These are phyloP conservation scores for Drosophila aldrichi DNA, from an alignment of 2,888 invertebrate species.

Conservation along the genomic window DNA sequence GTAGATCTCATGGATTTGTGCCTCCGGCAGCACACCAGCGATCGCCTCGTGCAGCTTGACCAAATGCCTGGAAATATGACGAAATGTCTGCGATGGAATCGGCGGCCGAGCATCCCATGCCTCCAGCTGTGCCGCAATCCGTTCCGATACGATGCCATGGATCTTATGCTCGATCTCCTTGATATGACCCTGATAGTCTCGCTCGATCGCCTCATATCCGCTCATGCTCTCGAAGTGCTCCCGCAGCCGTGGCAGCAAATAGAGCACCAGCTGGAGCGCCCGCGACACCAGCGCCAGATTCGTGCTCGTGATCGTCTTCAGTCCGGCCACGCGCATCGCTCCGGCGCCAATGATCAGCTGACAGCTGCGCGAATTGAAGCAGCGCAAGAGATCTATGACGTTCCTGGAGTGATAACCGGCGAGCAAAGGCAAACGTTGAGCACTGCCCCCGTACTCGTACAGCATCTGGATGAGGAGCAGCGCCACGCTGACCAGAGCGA, in stretches of 20 bases:
- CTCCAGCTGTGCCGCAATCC: conserved; percentile 92
- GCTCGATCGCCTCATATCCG: conserved; percentile 90
- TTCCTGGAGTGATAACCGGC: conserved; percentile 93
- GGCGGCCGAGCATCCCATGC: conserved; percentile 98
- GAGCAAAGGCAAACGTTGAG: conserved; percentile 91
- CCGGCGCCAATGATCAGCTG: conserved; percentile 98
- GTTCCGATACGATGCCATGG: conserved; percentile 94
- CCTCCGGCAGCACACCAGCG: conserved; percentile 92
- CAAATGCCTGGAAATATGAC: conserved; percentile 94
- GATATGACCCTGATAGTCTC: conserved; percentile 94
- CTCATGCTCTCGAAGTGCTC: conserved; percentile 88
- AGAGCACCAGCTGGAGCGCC: conserved; percentile 92
- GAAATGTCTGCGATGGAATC: conserved; percentile 95
- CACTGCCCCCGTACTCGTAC: conserved; percentile 95
- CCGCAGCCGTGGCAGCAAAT: conserved; percentile 91
- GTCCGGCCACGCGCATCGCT: conserved; percentile 96
- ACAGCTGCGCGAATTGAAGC: conserved; percentile 95
- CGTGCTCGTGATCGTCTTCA: conserved; percentile 97
- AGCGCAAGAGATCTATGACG: conserved; percentile 94
- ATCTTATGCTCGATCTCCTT: conserved; percentile 97
- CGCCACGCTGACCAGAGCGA: conserved; percentile 92
- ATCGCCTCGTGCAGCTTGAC: conserved; percentile 96
- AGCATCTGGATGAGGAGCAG: conserved; percentile 95
- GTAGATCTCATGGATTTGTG: conserved; percentile 91
- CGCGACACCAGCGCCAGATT: conserved; percentile 95